phyloP scores from a whole-genome alignment of 1,140 invertebrate genomes.

The Neelides sp. region DNA sequence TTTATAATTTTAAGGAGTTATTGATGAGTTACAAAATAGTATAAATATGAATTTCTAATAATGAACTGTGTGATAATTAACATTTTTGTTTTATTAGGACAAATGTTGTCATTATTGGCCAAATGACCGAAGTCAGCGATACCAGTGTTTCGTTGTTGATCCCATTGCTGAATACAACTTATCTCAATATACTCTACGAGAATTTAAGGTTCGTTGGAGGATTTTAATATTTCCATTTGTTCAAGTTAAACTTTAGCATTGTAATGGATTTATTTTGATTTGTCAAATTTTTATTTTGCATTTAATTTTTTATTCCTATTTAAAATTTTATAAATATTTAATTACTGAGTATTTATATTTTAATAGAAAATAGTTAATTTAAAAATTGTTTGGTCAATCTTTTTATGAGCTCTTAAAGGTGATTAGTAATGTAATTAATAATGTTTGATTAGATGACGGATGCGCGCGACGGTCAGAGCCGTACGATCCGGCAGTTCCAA shows the following conservation, averaged over 20 bases:
- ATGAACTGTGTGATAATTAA: background rate
- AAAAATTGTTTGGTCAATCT: no score
- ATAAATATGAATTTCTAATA: background rate
- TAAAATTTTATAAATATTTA: constrained; percentile 3
- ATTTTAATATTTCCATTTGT: background rate
- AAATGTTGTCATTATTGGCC: constrained; percentile 99
- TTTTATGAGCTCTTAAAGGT: no score
- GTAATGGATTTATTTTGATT: no score
- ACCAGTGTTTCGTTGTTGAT: constrained; percentile 95
- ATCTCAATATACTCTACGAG: constrained; percentile 94
- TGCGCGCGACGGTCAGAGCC: constrained; percentile 82
- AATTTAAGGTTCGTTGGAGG: constrained; percentile 87
- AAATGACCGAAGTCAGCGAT: constrained; percentile 83
- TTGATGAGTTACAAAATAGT: background rate
- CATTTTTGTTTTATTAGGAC: constrained; percentile 48
- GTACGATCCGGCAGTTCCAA: constrained; percentile 96
- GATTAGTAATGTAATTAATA: no score
- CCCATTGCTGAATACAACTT: constrained; percentile 99
- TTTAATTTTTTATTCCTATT: constrained; percentile 1
- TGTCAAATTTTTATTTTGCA: constrained; percentile 1
- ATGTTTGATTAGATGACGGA: constrained; percentile 54
- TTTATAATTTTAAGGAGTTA: no score
- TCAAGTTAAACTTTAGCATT: no score
- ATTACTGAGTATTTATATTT: no score
- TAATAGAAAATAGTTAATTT: no score